Evolutionary conservation across 2,797 vertebrate genomes (phyloP).

Genomic region (Micropoecilia bifurca): DNA sequence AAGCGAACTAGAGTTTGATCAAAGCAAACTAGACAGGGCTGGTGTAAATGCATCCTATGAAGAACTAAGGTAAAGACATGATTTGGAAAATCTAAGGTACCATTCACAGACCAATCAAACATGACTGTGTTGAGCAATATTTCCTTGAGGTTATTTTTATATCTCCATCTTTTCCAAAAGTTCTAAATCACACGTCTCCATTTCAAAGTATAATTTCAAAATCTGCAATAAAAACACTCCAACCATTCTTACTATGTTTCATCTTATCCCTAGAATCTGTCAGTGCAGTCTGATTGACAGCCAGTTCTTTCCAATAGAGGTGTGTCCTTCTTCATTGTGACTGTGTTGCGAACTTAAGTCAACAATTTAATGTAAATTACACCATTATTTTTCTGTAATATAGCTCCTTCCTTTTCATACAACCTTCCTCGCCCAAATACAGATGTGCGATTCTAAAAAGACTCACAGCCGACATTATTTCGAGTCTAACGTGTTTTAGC

Average conservation of each 20-base stretch:
- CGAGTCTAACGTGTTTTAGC: slow-evolving; percentile 67
- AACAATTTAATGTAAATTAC: slow-evolving; percentile 62
- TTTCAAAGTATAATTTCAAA: not conserved
- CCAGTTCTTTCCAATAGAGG: not conserved
- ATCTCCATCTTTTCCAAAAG: not conserved
- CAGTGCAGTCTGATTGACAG: slow-evolving; percentile 16
- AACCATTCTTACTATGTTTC: not conserved
- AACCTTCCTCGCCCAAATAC: slow-evolving; percentile 55
- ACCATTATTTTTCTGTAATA: slow-evolving; percentile 58
- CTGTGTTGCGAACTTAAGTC: slow-evolving; percentile 32
- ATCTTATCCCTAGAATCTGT: not conserved
- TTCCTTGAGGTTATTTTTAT: not conserved
- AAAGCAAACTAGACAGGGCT: too few relatives aligned
- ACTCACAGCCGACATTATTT: slow-evolving; percentile 42
- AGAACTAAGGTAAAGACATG: not conserved
- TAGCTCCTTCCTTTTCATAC: slow-evolving; percentile 51
- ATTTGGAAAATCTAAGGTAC: not conserved
- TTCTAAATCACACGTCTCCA: not conserved
- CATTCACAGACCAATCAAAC: not conserved
- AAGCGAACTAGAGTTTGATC: too few relatives aligned
- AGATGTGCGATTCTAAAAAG: slow-evolving; percentile 68
- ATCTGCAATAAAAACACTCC: not conserved
- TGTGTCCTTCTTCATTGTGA: slow-evolving; percentile 25
- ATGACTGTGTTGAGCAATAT: not conserved
- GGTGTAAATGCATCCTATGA: too few relatives aligned